These are phyloP conservation scores for Betta splendens DNA, from an alignment of 2,797 vertebrate genomes.

Conservation along the genomic window DNA sequence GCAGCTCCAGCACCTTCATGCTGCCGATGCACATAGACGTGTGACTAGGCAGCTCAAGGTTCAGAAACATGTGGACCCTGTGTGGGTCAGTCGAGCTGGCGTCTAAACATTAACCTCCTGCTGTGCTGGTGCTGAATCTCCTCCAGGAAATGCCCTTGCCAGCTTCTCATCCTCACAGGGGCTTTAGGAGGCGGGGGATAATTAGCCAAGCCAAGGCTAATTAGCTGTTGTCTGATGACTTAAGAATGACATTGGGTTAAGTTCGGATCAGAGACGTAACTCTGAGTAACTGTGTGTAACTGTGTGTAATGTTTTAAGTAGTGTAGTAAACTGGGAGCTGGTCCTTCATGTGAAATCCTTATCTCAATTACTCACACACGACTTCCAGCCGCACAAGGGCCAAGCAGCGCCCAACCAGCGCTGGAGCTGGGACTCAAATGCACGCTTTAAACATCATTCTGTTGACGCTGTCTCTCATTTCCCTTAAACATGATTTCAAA, in stretches of 20 bases:
- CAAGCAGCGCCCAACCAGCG: not conserved
- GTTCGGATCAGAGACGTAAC: slow-evolving; percentile 34
- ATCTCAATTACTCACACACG: not conserved
- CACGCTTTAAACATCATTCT: not conserved
- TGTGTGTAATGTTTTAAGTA: not conserved
- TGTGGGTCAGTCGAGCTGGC: too few species aligned
- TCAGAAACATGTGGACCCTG: slow-evolving; percentile 8
- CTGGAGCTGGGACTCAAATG: too few species aligned
- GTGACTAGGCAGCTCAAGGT: slow-evolving; percentile 19
- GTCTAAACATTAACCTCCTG: slow-evolving; percentile 35
- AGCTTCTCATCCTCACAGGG: slow-evolving; percentile 14
- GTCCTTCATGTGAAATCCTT: not conserved
- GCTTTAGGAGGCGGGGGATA: slow-evolving; percentile 3
- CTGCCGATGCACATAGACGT: slow-evolving; percentile 30
- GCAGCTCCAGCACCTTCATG: slow-evolving; percentile 7
- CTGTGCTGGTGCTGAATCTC: not conserved
- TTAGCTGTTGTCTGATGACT: slow-evolving; percentile 37
- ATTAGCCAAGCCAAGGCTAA: slow-evolving; percentile 29
- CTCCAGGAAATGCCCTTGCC: slow-evolving; percentile 40
- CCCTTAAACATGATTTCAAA: not conserved
- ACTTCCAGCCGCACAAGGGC: not conserved
- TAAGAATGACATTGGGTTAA: slow-evolving; percentile 32
- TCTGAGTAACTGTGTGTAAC: not conserved
- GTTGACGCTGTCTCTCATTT: not conserved
- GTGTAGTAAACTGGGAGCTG: not conserved